Conservation (phyloP, 2,888 invertebrate genomes). For the Drosophila paranaensis region DNA sequence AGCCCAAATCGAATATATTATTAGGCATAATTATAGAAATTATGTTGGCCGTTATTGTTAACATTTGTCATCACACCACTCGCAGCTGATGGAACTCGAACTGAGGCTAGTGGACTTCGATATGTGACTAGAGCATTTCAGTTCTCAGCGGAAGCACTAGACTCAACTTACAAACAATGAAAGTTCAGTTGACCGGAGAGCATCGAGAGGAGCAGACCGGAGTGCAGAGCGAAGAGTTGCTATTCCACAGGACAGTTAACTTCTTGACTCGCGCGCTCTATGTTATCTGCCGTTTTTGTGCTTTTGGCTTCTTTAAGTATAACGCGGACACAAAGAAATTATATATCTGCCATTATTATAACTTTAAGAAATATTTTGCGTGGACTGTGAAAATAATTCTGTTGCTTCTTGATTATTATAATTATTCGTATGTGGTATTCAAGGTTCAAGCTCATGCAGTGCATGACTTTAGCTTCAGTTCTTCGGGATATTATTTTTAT, state of each 20-base stretch:
- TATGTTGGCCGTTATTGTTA: not conserved
- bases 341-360: not conserved
- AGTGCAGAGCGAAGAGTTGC: not conserved
- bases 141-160: no score
- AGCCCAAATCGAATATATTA: not conserved
- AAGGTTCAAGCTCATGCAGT: not conserved
- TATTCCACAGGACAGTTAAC: not conserved
- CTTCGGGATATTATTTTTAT: not conserved
- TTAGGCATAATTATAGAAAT: conserved; percentile 5
- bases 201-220: not conserved
- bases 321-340: not conserved
- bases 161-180: not conserved
- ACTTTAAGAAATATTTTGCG: not conserved
- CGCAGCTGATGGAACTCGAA: not conserved
- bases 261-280: not conserved
- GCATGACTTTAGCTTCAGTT: not conserved
- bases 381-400: not conserved
- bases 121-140: no score
- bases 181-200: not conserved
- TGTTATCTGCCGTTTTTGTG: not conserved
- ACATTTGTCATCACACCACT: not conserved
- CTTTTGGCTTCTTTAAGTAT: not conserved
- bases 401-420: not conserved
- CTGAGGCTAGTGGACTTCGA: no score
- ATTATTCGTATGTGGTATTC: not conserved